Evolutionary conservation across 1,140 invertebrate species (phyloP).

Genomic region (Aphaenogaster ashmeadi): DNA sequence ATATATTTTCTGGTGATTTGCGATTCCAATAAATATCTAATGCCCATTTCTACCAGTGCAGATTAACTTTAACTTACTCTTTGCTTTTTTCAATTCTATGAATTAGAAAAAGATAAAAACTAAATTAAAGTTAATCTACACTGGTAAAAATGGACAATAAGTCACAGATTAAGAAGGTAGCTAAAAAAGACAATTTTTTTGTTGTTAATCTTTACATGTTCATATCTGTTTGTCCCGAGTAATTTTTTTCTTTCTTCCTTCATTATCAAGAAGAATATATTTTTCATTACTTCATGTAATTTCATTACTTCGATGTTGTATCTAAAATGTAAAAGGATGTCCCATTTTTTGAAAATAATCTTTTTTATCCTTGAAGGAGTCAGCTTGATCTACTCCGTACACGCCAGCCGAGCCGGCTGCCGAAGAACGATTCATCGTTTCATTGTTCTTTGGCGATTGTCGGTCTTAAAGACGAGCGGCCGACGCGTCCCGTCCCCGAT

Average conservation of each 20-base stretch:
- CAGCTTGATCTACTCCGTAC: background rate
- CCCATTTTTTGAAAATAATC: background rate
- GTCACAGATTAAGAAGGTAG: background rate
- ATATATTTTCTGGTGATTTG: background rate
- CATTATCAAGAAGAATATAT: background rate
- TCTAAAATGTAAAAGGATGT: background rate
- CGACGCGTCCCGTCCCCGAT: slow-evolving; percentile 69
- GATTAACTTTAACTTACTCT: no score
- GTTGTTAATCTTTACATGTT: background rate
- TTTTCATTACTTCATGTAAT: background rate
- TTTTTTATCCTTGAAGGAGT: slow-evolving; percentile 17
- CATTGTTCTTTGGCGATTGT: slow-evolving; percentile 61
- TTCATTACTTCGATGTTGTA: background rate
- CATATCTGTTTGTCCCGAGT: background rate
- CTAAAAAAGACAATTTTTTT: background rate
- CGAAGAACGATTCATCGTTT: slow-evolving; percentile 66
- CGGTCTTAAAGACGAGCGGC: slow-evolving; percentile 49
- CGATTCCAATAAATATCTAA: background rate
- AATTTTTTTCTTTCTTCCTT: background rate
- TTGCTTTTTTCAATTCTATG: no score
- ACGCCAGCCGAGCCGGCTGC: slow-evolving; percentile 42
- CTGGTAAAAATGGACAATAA: background rate
- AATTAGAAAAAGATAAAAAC: no score
- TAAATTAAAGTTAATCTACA: no score
- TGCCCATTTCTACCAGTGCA: no score